Evolutionary conservation across 2,888 invertebrate species (phyloP).

Genomic region (Phortica magna): DNA sequence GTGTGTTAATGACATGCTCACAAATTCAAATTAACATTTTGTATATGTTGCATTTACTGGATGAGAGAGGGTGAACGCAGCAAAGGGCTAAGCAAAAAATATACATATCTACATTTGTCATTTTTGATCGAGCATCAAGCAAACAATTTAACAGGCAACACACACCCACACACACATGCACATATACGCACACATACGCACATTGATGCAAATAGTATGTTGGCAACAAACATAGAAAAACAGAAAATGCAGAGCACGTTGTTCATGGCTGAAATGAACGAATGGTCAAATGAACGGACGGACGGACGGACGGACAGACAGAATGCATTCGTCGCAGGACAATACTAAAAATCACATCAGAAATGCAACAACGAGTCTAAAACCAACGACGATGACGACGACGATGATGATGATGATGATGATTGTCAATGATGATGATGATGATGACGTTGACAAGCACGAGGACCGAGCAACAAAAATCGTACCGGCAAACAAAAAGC

Average conservation of each 20-base stretch:
- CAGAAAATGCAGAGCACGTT: conserved; percentile 4
- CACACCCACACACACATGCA: conserved; percentile 42
- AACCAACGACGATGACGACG: conserved; percentile 41
- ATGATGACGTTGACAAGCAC: conserved; percentile 33
- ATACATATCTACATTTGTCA: conserved; percentile 64
- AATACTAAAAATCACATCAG: conserved; percentile 73
- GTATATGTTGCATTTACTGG: conserved; percentile 47
- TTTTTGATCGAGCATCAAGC: conserved; percentile 73
- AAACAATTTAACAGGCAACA: conserved; percentile 65
- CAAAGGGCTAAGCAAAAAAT: conserved; percentile 2
- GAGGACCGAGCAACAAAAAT: conserved; percentile 43
- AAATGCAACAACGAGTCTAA: conserved; percentile 73
- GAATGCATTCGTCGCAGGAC: conserved; percentile 60
- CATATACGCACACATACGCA: conserved; percentile 33
- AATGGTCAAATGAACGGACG: not conserved
- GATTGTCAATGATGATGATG: conserved; percentile 40
- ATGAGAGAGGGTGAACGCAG: conserved; percentile 47
- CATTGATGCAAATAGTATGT: conserved; percentile 17
- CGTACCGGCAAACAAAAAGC: conserved; percentile 42
- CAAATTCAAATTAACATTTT: conserved; percentile 74
- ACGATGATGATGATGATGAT: conserved; percentile 41
- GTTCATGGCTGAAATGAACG: not conserved
- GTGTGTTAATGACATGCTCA: conserved; percentile 73
- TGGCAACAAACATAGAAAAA: not conserved
- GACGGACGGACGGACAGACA: not conserved